phyloP scores from a whole-genome alignment of 2,113 vertebrate genomes.

The Balaeniceps rex region DNA sequence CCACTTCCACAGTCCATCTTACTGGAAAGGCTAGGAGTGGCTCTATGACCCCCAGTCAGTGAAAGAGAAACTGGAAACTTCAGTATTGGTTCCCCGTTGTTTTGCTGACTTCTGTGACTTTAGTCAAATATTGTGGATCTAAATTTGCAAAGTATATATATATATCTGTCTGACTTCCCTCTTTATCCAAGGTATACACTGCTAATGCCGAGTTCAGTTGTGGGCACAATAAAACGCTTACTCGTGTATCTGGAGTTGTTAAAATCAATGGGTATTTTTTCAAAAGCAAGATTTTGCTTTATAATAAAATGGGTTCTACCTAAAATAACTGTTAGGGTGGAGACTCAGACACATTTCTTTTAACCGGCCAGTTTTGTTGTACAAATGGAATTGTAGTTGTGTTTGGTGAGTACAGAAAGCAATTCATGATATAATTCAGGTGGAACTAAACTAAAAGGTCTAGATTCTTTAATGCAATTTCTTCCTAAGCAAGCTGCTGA shows the following conservation, averaged over 20 bases:
- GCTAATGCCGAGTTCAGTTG: background rate
- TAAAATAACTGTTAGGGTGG: background rate
- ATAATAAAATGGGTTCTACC: background rate
- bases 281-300: background rate
- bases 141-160: too few species aligned
- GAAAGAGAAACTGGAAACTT: background rate
- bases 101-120: background rate
- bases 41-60: background rate
- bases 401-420: background rate
- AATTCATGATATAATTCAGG: background rate
- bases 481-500: background rate
- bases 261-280: background rate
- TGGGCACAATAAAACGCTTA: background rate
- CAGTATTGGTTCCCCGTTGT: background rate
- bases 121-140: background rate
- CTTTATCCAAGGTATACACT: background rate
- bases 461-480: background rate
- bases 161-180: background rate
- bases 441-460: background rate
- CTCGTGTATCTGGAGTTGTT: background rate
- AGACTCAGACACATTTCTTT: background rate
- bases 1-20: background rate
- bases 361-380: background rate
- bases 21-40: background rate
- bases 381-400: background rate